Base-by-base conservation (phyloP, 2,888 invertebrate species). In the Apotomis turbidana region DNA sequence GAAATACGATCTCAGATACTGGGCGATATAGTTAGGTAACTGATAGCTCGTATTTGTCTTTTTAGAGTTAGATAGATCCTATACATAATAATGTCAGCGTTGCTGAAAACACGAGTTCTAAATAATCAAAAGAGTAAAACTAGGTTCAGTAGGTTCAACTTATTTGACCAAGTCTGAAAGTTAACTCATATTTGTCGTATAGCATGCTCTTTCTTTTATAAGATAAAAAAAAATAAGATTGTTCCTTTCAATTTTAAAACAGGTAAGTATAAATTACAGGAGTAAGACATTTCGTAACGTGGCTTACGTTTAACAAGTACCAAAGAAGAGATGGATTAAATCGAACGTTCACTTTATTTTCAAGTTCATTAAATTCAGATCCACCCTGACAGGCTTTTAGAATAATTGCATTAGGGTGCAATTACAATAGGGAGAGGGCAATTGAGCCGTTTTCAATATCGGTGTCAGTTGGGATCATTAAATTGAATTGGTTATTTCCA, bases 381-480 rank as follows among this genome's bases (percentile, higher is more conserved):
- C 81, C 83, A 83, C 85, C 9, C 49, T 88, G 92, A 91, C 91
- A 91, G 88, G 91, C 92, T 93, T 92, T 92, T 92, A 92, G 85
- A 84, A 86, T 90, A 91, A 93, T 92, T 89, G 88, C 83, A 84
- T 91, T 87, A 87, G 83, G 86, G 85, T 84, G 86, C 85, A 89
- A 89, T 90, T 89, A 90, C 87, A 88, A 83, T 83, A 68, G 83
- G 76, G 76, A 77, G 76, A 79, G 78, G 80, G 79, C 63, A 60
- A 73, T 70, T 59, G 70, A 60, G 63, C 60, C 70, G 54, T 68
- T 58, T 62, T 63, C 72, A 72, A 72, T 72, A 72, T 68, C 62
- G 62, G 27, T 59, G 58, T 68, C 68, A 52, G 58, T 63, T 59
- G 63, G 62, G 52, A 63, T 36, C 59, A 62, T 54, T 38, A 46